Base-by-base conservation (phyloP, 2,113 vertebrate species). In the Malurus melanocephalus region DNA sequence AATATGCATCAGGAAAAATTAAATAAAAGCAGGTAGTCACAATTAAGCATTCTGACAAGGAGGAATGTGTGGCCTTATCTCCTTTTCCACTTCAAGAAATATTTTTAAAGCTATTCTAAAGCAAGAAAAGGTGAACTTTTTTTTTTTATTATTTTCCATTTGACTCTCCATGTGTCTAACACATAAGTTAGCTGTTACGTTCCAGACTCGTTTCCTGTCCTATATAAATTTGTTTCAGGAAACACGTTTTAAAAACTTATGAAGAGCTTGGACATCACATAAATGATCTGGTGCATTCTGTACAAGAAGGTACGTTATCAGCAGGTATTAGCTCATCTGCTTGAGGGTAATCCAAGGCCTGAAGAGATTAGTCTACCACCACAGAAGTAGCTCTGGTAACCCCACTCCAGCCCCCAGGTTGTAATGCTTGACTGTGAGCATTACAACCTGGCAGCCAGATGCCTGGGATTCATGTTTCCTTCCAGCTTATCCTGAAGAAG, bases 21-120 rank as follows among this genome's bases (percentile, higher is more conserved):
- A 90, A 89, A 93, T 93, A 91, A 93, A 92, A 80, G 65, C 68
- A 94, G 71, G 77, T 80, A 80, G 62, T 55, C 59, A 66, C 40
- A 95, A 94, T 87, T 57, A 87, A 72, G 51, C 19, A 57, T 62
- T 81, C 80, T 59, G 55, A 16, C 52, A 79, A 89, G 38, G 74
- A 17, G 6, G 32, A 53, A 88, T 77, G 20, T 17, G 15, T 14
- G 32, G 45, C 4, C 16, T 75, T 80, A 66, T 43, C 77, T 78
- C 38, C 5, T n/a, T 61, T 59, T 77, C 67, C 66, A 85, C 42
- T 89, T 48, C 40, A 43, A 60, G 38, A 92, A 89, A 55, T 74
- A 83, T 33, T 78, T 93, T 60, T n/a, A 53, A 84, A 67, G 48
- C n/a, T 75, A 68, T 16, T 84, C 11, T 48, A 88, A 88, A 67